Base-by-base conservation (phyloP, 2,113 vertebrate genomes). In the Riparia riparia region DNA sequence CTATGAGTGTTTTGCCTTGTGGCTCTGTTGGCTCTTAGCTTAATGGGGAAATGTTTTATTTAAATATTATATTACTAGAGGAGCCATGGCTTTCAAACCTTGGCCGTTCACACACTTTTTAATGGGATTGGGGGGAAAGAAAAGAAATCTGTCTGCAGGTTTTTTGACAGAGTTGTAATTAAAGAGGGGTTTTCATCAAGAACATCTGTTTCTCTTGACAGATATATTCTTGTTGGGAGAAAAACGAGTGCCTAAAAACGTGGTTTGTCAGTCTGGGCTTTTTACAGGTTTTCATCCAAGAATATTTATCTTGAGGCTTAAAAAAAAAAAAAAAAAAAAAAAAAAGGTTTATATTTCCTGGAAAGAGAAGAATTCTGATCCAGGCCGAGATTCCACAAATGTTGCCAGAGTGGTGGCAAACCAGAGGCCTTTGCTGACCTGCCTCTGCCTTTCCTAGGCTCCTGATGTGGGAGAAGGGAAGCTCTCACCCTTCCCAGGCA, bases 161-260 rank as follows among this genome's bases (percentile, higher is more conserved):
- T 89, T 92, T 82, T 82, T 94, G 94, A 91, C 83, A 91, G 87
- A 91, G 66, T 78, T 94, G 86, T 95, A 96, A 95, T 96, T 96
- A 96, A 95, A 94, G 90, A 85, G 86, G 91, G 78, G 82, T 96
- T 95, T 94, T 96, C 89, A 82, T 61, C 29, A 41, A 72, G 87
- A 96, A 96, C 94, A 95, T 96, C 96, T 96, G 96, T 94, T 97
- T 96, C 90, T 93, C 87, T 81, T 97, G 95, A 95, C 95, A 95
- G 95, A 95, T 94, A 96, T 84, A 89, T 95, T 96, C 96, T 97
- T 96, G 77, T 94, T 94, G 96, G 84, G 90, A 97, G 95, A 87
- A 89, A 93, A 96, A 95, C 90, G 74, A 89, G 51, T 95, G 92
- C 77, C 90, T 93, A 60, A 96, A 94, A 95, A 96, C 37, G 81